phyloP scores from a whole-genome alignment of 2,113 vertebrate species.

The Coracopsis vasa region DNA sequence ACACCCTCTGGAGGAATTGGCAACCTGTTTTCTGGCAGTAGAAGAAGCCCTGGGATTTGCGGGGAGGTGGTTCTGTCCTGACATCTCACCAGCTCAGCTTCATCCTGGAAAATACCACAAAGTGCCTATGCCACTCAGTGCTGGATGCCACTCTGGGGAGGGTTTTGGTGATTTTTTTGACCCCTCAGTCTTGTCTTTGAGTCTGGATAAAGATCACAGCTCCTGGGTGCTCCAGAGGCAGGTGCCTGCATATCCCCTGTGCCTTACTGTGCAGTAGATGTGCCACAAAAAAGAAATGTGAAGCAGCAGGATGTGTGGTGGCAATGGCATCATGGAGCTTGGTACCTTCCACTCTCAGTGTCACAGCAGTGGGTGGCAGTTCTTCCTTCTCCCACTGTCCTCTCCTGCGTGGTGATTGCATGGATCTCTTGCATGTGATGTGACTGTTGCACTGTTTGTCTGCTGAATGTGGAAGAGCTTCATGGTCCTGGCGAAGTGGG shows the following conservation, averaged over 20 bases:
- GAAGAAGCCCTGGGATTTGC: not conserved
- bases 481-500: too few species aligned
- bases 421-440: too few species aligned
- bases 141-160: fast-evolving
- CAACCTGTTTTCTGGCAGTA: not conserved
- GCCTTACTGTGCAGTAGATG: not conserved
- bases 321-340: fast-evolving
- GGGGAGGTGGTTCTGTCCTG: not conserved
- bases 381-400: too few species aligned
- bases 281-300: not conserved
- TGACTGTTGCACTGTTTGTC: too few species aligned
- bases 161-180: conserved; percentile 11
- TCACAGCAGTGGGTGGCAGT: too few species aligned
- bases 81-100: not conserved
- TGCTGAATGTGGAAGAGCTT: too few species aligned
- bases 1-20: not conserved
- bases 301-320: not conserved
- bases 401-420: too few species aligned
- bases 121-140: not conserved
- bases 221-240: not conserved
- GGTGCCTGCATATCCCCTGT: not conserved
- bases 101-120: not conserved
- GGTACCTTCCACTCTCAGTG: fast-evolving
- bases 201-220: not conserved
- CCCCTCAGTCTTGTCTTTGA: not conserved